phyloP scores from a whole-genome alignment of 2,113 vertebrate genomes.

The Triplophysa rosa region DNA sequence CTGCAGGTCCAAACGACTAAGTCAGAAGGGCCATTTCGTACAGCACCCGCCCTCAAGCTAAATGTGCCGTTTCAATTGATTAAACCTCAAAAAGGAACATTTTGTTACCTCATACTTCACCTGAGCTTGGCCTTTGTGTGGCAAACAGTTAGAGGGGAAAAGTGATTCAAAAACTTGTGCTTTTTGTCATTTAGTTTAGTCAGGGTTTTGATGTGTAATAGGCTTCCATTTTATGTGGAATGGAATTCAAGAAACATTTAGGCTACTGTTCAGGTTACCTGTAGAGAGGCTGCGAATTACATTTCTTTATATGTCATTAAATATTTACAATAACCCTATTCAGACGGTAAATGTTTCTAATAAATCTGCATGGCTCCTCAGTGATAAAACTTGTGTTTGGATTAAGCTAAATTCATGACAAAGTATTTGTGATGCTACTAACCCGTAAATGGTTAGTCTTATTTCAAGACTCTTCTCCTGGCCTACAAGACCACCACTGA shows the following conservation, averaged over 20 bases:
- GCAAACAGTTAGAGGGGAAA: neutral
- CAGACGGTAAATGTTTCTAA: no score
- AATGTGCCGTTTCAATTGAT: neutral
- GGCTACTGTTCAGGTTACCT: neutral
- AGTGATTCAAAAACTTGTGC: neutral
- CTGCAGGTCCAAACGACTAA: neutral
- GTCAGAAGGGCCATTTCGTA: neutral
- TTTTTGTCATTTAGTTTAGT: constrained; percentile 19
- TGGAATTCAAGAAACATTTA: constrained; percentile 7
- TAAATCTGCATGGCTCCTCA: no score
- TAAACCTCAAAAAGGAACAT: neutral
- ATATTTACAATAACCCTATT: no score
- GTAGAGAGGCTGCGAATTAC: neutral
- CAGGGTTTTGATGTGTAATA: neutral
- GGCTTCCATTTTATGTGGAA: neutral
- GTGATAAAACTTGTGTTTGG: no score
- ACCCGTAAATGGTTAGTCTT: no score
- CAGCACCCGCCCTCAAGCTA: neutral
- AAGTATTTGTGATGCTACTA: no score
- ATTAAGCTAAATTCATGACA: no score
- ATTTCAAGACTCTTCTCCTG: no score
- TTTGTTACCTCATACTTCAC: neutral
- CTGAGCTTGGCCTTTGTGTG: neutral
- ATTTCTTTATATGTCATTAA: neutral
- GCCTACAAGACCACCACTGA: no score